Evolutionary conservation across 2,888 invertebrate species (phyloP).

Genomic region (Perdita meconis): DNA sequence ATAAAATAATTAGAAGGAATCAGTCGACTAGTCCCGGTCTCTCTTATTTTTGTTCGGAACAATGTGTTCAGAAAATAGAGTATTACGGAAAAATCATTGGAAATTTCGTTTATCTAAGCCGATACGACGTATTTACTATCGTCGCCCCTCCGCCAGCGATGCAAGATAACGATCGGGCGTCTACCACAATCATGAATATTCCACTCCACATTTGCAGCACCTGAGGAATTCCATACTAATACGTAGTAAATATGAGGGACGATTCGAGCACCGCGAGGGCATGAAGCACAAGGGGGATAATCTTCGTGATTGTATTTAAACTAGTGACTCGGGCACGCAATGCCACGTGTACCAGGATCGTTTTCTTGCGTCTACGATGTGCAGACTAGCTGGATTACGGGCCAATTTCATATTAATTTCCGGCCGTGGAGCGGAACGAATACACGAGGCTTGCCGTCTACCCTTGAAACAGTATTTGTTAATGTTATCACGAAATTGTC

Average conservation of each 20-base stretch:
- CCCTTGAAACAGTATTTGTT: constrained; percentile 63
- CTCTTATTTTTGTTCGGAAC: no score
- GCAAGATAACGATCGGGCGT: constrained; percentile 25
- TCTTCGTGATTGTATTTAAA: constrained; percentile 70
- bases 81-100: no score
- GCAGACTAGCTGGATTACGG: constrained; percentile 73
- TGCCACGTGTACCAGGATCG: constrained; percentile 70
- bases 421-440: constrained; percentile 52
- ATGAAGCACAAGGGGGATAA: constrained; percentile 51
- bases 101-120: no score
- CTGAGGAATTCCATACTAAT: constrained; percentile 30
- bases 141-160: background rate
- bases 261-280: constrained; percentile 16
- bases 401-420: constrained; percentile 76
- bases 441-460: constrained; percentile 44
- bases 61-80: no score
- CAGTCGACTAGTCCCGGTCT: no score
- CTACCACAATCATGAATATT: constrained; percentile 32
- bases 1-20: no score
- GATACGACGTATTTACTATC: background rate
- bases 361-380: constrained; percentile 71
- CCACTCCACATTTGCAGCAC: background rate
- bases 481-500: constrained; percentile 72
- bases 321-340: constrained; percentile 70
- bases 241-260: constrained; percentile 41